Base-by-base conservation (phyloP, 2,888 invertebrate genomes). In the Physocephala rufipes region DNA sequence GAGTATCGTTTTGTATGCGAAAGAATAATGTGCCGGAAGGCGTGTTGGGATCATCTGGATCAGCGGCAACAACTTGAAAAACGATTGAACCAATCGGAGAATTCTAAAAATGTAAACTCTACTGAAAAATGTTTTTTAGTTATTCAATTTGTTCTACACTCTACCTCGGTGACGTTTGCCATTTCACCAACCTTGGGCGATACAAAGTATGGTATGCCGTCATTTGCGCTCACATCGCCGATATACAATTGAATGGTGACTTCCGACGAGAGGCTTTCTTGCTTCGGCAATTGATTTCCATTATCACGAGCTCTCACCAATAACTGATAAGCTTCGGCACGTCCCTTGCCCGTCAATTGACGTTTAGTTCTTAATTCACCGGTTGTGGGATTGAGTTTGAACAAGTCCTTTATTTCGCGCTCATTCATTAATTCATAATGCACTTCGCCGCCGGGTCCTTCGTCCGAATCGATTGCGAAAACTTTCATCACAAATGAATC, bases 201-300 rank as follows among this genome's bases (percentile, higher is more conserved):
- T 19, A 93, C 89, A 79, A 94, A 93, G 28, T 90, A 87, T 0
- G 94, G 94, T 1, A 93, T 91, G 0, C 94, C 94, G 81, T 94
- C 94, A 78, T 94, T 94, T 71, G 91, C 90, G 65, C 93, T 92
- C 0, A 94, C 92, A 78, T 94, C 94, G 0, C 93, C 93, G 51
- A 95, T 91, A 76, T 91, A 91, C 2, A 94, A 81, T 0, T 88
- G 88, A 0, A 94, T 84, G 5, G 88, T 88, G 0, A 90, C 89
- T 74, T 91, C 91, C 0, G 90, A 88, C 59, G 87, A 89, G 7
- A 92, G 87, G 0, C 88, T 89, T 13, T 80, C 77, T 65, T 86
- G 86, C 47, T 86, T 86, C 3, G 81, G 80, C 30, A 87, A 78
- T 63, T 90, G 90, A 55, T 86, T 87, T 0, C 93, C 93, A 66